phyloP scores from a whole-genome alignment of 2,888 invertebrate species.

The Pristionchus maxplancki region DNA sequence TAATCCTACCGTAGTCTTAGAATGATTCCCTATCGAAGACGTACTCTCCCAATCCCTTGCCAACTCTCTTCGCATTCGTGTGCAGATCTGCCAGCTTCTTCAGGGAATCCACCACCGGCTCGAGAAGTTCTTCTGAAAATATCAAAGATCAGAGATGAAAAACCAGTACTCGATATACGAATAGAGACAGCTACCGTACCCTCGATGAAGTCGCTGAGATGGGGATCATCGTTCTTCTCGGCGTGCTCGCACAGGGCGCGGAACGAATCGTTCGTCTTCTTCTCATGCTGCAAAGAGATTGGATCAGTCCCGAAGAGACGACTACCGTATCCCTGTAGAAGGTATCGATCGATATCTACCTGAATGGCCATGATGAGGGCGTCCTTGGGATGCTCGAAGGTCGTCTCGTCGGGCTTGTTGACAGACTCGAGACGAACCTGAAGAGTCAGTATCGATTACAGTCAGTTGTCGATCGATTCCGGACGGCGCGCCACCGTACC shows the following conservation, averaged over 20 bases:
- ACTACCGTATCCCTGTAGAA: background rate
- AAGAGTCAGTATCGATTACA: no score
- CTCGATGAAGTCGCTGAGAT: slow-evolving; percentile 52
- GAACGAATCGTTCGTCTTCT: slow-evolving; percentile 48
- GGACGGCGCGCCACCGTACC: background rate
- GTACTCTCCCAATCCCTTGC: slow-evolving; percentile 52
- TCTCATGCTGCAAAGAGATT: slow-evolving; percentile 36
- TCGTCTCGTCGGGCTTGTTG: slow-evolving; percentile 13
- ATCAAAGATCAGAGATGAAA: background rate
- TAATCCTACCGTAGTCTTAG: slow-evolving; percentile 23
- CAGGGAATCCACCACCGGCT: slow-evolving; percentile 34
- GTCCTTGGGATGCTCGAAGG: slow-evolving; percentile 47
- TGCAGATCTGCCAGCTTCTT: slow-evolving; percentile 51
- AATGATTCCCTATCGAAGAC: slow-evolving; percentile 50
- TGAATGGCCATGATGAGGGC: slow-evolving; percentile 32
- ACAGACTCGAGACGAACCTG: slow-evolving; percentile 41
- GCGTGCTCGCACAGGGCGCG: slow-evolving; percentile 48
- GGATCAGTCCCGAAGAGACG: background rate
- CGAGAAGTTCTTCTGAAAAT: slow-evolving; percentile 47
- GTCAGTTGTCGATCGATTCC: background rate
- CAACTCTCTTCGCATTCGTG: slow-evolving; percentile 50
- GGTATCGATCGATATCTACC: background rate
- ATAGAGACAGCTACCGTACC: slow-evolving; percentile 20
- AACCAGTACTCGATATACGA: background rate
- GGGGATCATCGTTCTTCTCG: slow-evolving; percentile 52